Base-by-base conservation (phyloP, 37 sponge, comb jelly and placozoan species). In the Agelas oroides region DNA sequence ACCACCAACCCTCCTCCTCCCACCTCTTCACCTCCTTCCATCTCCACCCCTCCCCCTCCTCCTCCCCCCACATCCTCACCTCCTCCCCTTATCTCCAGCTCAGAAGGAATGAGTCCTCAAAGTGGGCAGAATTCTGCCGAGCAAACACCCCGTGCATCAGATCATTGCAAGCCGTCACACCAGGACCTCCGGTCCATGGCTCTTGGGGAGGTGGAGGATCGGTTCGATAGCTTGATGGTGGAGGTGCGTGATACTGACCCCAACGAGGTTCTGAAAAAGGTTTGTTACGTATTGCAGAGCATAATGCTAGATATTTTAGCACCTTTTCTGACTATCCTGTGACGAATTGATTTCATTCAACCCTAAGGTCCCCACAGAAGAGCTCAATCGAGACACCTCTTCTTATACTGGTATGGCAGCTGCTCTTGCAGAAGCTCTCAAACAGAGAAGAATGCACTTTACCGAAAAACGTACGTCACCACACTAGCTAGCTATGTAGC, bases 381-480 rank as follows among this genome's bases (percentile, higher is more conserved):
- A 62, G 17, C 28, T 63, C 5, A 58, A 75, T 33, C 68, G 55
- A 34, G 40, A 27, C 6, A 1, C 55, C n/a, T 46, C 46, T 8
- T 46, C 46, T 6, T 80, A 87, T 71, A 80, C 82, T 52, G 88
- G 83, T 6, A 91, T 91, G 91, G 86, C 86, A 73, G 81, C 86
- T 62, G 86, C 81, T 36, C 78, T 91, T 28, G 65, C 41, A 1
- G 70, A 59, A 38, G 91, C 91, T 21, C 80, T 91, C 76, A 80
- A 76, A 34, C 54, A 86, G 24, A 36, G 91, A 58, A 53, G 90
- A 53, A 63, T 39, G 14, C 85, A 90, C 2, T 34, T 89, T 21
- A 37, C 86, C 21, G 77, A 77, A 20, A 58, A 77, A 59, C 28
- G 78, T 77, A 77, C 40, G 53, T 60, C 24, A 56, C 25, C 46